Percentiles rank a stretch among this genome's conserved stretches.
phyloP scores from a whole-genome alignment of 2,888 invertebrate species.

The Criorhina ranunculi region DNA sequence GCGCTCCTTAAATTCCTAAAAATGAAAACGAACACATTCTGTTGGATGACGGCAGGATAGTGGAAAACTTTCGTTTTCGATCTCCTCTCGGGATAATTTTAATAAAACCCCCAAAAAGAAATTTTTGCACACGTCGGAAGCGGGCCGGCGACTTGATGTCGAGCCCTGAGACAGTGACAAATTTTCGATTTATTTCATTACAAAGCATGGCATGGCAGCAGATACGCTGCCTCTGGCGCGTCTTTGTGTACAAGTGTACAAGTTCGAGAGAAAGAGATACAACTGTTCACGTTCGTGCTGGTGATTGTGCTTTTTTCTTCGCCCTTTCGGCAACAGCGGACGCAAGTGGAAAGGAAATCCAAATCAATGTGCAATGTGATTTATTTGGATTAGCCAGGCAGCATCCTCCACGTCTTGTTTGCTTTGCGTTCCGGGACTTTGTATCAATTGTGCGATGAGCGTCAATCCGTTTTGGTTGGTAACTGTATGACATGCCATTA shows the following conservation, averaged over 20 bases:
- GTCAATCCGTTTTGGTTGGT: constrained; percentile 72
- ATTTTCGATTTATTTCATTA: constrained; percentile 79
- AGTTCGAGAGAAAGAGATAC: constrained; percentile 49
- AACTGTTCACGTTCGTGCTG: constrained; percentile 19
- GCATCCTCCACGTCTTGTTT: constrained; percentile 29
- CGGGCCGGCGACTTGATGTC: constrained; percentile 79
- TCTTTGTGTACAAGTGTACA: constrained; percentile 50
- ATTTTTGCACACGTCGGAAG: constrained; percentile 78
- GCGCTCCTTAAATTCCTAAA: constrained; percentile 66
- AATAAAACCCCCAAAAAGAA: constrained; percentile 75
- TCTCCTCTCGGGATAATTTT: constrained; percentile 71
- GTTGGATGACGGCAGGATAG: constrained; percentile 21
- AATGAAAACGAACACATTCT: constrained; percentile 54
- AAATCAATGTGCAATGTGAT: constrained; percentile 75
- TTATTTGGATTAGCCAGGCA: constrained; percentile 70
- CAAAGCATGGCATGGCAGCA: constrained; percentile 57
- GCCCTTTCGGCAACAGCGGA: constrained; percentile 40
- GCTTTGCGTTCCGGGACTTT: constrained; percentile 44
- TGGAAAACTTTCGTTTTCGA: constrained; percentile 74
- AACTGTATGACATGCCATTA: constrained; percentile 56
- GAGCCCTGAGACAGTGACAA: constrained; percentile 79
- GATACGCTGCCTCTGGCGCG: constrained; percentile 37
- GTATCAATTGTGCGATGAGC: constrained; percentile 59
- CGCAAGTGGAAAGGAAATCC: constrained; percentile 69
- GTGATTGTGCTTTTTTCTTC: constrained; percentile 55